phyloP scores from a whole-genome alignment of 2,888 invertebrate species.

The Trichogramma evanescens region DNA sequence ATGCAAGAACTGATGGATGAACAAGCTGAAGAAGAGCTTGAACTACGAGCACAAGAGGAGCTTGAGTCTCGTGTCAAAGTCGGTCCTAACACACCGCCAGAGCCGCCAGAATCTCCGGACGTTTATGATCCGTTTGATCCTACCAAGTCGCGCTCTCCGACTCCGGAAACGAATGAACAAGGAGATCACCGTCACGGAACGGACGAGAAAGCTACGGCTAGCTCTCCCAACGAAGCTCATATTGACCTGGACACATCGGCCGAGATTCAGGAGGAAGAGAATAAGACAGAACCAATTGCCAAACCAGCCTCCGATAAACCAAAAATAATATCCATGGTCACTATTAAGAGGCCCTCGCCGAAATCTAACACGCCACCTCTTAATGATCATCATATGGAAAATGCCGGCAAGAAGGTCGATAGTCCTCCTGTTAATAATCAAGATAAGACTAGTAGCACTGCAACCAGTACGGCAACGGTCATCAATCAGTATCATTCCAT shows the following conservation, averaged over 20 bases:
- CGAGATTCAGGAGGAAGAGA: constrained; percentile 23
- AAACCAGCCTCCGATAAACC: constrained; percentile 37
- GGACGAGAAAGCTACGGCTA: constrained; percentile 23
- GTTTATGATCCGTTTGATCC: constrained; percentile 90
- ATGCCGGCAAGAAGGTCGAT: constrained; percentile 2
- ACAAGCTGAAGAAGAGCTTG: constrained; percentile 38
- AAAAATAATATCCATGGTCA: constrained; percentile 45
- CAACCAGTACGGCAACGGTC: constrained; percentile 24
- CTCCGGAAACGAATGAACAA: constrained; percentile 46
- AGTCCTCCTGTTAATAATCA: neutral
- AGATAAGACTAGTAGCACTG: neutral
- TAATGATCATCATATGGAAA: neutral
- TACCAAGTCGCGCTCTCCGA: constrained; percentile 70
- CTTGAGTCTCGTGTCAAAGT: constrained; percentile 41
- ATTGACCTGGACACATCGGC: constrained; percentile 23
- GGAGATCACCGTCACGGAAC: constrained; percentile 32
- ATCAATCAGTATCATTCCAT: constrained; percentile 37
- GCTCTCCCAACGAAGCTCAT: constrained; percentile 34
- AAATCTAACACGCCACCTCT: constrained; percentile 18
- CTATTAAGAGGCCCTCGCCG: constrained; percentile 38
- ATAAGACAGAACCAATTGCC: constrained; percentile 5
- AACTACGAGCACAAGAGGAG: constrained; percentile 43
- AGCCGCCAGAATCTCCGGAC: constrained; percentile 68
- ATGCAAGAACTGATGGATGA: constrained; percentile 47
- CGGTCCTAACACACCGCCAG: constrained; percentile 69